Evolutionary conservation across 2,797 vertebrate genomes (phyloP).

Genomic region (Spatula versicolor): DNA sequence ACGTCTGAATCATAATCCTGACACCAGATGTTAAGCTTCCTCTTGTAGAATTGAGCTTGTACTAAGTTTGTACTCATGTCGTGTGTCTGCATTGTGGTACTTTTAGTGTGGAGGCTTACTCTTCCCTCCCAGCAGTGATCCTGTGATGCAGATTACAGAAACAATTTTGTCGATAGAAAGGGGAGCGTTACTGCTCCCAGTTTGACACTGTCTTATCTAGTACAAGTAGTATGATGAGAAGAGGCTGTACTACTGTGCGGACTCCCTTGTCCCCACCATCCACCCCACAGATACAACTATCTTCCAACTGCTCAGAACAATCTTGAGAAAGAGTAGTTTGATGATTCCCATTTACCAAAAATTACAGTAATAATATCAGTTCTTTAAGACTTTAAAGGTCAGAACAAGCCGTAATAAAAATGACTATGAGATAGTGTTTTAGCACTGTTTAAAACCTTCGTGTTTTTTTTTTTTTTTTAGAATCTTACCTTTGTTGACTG

Average conservation of each 20-base stretch:
- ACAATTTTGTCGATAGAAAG: not conserved
- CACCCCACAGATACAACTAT: not conserved
- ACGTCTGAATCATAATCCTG: not conserved
- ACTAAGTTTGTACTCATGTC: not conserved
- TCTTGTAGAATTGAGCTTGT: not conserved
- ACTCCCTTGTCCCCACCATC: not conserved
- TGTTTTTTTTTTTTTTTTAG: not conserved
- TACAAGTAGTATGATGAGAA: not conserved
- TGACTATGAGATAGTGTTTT: not conserved
- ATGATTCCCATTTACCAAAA: constrained; percentile 9
- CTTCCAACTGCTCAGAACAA: not conserved
- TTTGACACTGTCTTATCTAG: not conserved
- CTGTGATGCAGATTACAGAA: not conserved
- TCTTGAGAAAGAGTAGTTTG: not conserved
- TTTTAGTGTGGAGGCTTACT: not conserved
- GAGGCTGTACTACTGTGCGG: not conserved
- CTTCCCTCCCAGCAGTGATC: not conserved
- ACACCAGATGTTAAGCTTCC: not conserved
- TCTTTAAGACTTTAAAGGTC: constrained; percentile 39
- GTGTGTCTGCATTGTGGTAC: not conserved
- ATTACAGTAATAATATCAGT: not conserved
- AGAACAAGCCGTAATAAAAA: constrained; percentile 17
- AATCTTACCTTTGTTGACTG: not conserved
- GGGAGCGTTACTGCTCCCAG: not conserved
- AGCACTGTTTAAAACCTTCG: not conserved